These are phyloP conservation scores for Corythucha ciliata DNA, from an alignment of 2,888 invertebrate species.

Conservation along the genomic window DNA sequence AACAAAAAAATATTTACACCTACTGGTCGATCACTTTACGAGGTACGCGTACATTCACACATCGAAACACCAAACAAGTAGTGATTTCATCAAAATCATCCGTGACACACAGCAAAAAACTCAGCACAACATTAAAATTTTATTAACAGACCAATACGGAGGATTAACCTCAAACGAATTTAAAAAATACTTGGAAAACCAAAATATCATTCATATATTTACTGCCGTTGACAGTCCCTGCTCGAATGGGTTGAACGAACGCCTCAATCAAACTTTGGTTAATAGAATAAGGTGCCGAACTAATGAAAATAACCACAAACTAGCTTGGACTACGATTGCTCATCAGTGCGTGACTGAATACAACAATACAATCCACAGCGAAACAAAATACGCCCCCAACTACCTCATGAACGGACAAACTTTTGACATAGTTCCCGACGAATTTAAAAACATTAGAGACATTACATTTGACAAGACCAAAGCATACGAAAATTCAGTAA, in stretches of 20 bases:
- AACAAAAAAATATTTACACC: constrained; percentile 37
- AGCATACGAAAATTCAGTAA: constrained; percentile 22
- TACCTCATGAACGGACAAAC: constrained; percentile 30
- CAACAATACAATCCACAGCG: constrained; percentile 31
- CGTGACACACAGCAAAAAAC: background rate
- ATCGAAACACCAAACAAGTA: constrained; percentile 35
- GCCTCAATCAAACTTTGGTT: constrained; percentile 32
- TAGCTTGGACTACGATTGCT: constrained; percentile 32
- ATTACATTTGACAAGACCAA: constrained; percentile 22
- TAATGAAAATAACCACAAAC: constrained; percentile 27
- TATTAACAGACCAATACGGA: constrained; percentile 36
- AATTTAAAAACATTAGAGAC: constrained; percentile 26
- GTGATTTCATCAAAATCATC: constrained; percentile 35
- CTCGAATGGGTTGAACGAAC: constrained; percentile 32
- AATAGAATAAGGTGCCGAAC: constrained; percentile 32
- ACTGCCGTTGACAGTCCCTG: constrained; percentile 32
- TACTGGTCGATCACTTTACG: constrained; percentile 35
- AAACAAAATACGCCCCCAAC: constrained; percentile 31
- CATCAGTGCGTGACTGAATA: constrained; percentile 30
- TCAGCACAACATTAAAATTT: constrained; percentile 22
- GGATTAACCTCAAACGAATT: constrained; percentile 36
- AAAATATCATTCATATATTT: constrained; percentile 30
- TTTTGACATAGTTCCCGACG: constrained; percentile 26
- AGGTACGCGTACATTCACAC: constrained; percentile 35
- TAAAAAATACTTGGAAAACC: constrained; percentile 32